Evolutionary conservation across 2,113 vertebrate genomes (phyloP).

Genomic region (Hippocampus barbouri): DNA sequence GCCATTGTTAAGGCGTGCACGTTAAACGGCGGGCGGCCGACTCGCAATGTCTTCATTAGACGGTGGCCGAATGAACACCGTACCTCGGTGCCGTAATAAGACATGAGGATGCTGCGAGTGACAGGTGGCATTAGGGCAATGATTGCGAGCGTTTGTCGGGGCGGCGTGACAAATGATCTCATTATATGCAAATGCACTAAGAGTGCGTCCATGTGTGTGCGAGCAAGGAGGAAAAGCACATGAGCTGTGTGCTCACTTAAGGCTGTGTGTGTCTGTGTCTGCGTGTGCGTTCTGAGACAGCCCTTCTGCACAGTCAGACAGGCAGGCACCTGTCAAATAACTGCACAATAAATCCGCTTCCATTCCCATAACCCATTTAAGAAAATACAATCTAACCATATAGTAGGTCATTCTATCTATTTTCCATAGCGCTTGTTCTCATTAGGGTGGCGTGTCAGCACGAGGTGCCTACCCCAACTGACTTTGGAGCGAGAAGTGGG

Average conservation of each 20-base stretch:
- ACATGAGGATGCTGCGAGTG: slow-evolving; percentile 58
- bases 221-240: slow-evolving; percentile 4
- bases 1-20: slow-evolving; percentile 16
- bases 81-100: slow-evolving; percentile 47
- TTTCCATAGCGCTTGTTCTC: background rate
- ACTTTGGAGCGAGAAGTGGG: too few species aligned
- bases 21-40: slow-evolving; percentile 23
- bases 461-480: too few species aligned
- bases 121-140: slow-evolving; percentile 56
- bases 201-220: background rate
- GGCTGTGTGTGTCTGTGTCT: slow-evolving; percentile 1
- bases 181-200: slow-evolving; percentile 51
- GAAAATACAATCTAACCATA: background rate
- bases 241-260: background rate
- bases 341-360: slow-evolving; percentile 7
- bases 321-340: slow-evolving; percentile 48
- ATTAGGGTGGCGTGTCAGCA: background rate
- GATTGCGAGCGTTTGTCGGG: slow-evolving; percentile 43
- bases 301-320: slow-evolving; percentile 47
- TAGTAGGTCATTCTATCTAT: background rate
- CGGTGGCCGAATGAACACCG: slow-evolving; percentile 45
- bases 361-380: background rate
- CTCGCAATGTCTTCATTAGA: slow-evolving; percentile 63
- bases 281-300: slow-evolving; percentile 35
- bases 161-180: slow-evolving; percentile 57